Conservation (phyloP, 2,888 invertebrate genomes). For the Lottia scabra region DNA sequence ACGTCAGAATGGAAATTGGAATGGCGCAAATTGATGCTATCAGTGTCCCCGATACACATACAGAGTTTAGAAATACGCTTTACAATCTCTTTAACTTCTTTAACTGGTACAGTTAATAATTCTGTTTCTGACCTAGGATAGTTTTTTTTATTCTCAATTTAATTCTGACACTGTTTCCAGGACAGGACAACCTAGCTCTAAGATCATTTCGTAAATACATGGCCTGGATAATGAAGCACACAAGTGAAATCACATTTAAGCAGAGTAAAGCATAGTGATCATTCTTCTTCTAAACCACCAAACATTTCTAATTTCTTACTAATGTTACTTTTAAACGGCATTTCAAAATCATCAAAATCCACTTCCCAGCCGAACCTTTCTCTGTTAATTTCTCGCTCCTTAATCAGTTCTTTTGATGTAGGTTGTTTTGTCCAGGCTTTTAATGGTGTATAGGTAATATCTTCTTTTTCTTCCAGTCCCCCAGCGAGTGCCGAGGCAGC, state of each 20-base stretch:
- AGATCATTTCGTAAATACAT: too few relatives aligned
- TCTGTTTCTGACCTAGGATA: too few relatives aligned
- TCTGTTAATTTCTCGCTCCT: slow-evolving; percentile 51
- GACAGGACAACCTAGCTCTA: too few relatives aligned
- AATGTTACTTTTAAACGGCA: slow-evolving; percentile 67
- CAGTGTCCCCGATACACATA: too few relatives aligned
- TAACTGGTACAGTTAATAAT: too few relatives aligned
- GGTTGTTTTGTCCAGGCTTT: slow-evolving; percentile 67
- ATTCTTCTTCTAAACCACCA: slow-evolving; percentile 49
- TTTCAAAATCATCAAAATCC: slow-evolving; percentile 67
- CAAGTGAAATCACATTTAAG: not conserved
- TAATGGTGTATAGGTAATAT: slow-evolving; percentile 63
- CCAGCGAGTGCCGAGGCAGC: slow-evolving; percentile 67
- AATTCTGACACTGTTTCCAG: too few relatives aligned
- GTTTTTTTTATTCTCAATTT: too few relatives aligned
- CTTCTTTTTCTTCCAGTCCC: slow-evolving; percentile 63
- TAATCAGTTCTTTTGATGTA: slow-evolving; percentile 61
- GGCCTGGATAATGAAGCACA: too few relatives aligned
- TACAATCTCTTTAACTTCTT: too few relatives aligned
- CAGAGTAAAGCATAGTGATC: not conserved
- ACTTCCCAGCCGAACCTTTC: slow-evolving; percentile 68
- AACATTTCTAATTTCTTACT: slow-evolving; percentile 47
- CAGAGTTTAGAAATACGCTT: too few relatives aligned
- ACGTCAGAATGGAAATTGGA: too few relatives aligned
- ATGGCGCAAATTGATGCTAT: too few relatives aligned